Percentiles rank a stretch among this genome's conserved stretches.
Conservation (phyloP, 2,113 vertebrate species). For the Urocolius indicus region DNA sequence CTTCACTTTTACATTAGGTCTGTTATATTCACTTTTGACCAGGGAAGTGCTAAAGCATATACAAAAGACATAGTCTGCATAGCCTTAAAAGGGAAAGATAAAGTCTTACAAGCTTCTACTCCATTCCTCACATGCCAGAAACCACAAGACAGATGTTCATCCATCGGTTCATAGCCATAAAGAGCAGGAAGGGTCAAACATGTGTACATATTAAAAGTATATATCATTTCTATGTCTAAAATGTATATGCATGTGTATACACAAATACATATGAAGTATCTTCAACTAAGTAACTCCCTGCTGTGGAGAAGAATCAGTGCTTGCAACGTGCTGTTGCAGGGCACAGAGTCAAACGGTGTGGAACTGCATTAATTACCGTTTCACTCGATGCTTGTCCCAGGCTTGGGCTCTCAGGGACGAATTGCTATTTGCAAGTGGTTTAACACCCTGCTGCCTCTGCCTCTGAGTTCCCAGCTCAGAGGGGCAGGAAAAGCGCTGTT, state of each 20-base stretch:
- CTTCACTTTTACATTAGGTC: not conserved
- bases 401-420: not conserved
- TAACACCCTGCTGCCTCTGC: not conserved
- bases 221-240: not conserved
- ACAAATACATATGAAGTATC: not conserved
- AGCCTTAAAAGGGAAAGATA: not conserved
- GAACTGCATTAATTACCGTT: constrained; percentile 7
- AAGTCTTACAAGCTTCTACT: not conserved
- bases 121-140: not conserved
- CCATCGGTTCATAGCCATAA: not conserved
- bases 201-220: not conserved
- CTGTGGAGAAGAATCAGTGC: not conserved
- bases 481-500: not conserved
- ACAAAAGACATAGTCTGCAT: not conserved
- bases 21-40: not conserved
- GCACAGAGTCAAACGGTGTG: not conserved
- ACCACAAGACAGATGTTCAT: not conserved
- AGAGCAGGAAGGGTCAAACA: not conserved
- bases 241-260: not conserved
- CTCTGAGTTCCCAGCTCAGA: not conserved
- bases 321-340: not conserved
- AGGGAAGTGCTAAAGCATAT: not conserved
- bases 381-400: not conserved
- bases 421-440: constrained; percentile 16
- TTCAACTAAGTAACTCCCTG: not conserved